Evolutionary conservation across 2,113 vertebrate species (phyloP).

Genomic region (Craseonycteris thonglongyai): DNA sequence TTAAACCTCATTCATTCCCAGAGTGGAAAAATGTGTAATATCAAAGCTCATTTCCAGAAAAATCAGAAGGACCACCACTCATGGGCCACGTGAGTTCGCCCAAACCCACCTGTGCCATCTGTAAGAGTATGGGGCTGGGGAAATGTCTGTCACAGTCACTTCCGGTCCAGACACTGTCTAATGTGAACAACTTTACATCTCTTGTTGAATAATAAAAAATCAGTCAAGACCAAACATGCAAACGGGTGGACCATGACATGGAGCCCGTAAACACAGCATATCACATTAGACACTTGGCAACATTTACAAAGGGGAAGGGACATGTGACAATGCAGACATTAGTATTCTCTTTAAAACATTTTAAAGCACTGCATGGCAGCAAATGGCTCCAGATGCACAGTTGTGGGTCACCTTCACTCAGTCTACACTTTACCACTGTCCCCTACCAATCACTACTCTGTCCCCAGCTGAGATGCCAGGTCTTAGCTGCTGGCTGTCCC

Average conservation of each 20-base stretch:
- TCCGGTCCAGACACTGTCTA: neutral
- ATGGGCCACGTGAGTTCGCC: neutral
- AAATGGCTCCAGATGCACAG: rapidly evolving
- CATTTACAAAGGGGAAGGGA: neutral
- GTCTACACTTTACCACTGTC: neutral
- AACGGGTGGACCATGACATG: neutral
- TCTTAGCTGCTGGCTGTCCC: neutral
- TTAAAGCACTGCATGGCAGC: neutral
- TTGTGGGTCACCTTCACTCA: neutral
- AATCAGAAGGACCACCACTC: neutral
- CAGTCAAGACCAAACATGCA: neutral
- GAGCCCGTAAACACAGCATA: neutral
- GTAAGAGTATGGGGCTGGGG: neutral
- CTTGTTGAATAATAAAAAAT: neutral
- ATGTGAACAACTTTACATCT: neutral
- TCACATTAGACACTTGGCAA: neutral
- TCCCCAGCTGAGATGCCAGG: neutral
- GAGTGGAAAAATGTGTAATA: neutral
- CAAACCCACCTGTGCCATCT: neutral
- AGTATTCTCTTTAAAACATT: neutral
- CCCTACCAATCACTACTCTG: neutral
- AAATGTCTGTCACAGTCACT: neutral
- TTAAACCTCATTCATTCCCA: neutral
- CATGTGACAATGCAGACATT: neutral
- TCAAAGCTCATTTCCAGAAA: neutral